phyloP scores from a whole-genome alignment of 2,888 invertebrate genomes.

The Neoaliturus tenellus region DNA sequence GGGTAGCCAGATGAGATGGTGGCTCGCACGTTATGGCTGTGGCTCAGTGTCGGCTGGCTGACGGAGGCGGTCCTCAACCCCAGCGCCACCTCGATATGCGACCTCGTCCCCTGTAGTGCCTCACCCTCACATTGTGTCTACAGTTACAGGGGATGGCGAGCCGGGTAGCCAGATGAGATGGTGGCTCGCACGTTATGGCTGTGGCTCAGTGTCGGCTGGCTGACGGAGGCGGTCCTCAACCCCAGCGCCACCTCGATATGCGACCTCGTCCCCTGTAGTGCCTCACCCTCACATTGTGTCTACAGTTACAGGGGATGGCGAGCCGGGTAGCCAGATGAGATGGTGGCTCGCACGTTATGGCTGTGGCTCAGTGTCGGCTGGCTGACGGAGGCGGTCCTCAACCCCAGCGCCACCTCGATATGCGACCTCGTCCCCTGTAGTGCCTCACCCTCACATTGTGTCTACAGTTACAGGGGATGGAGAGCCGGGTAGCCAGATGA shows the following conservation, averaged over 20 bases:
- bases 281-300: no score
- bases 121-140: no score
- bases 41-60: slow-evolving; percentile 41
- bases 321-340: slow-evolving; percentile 45
- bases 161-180: slow-evolving; percentile 46
- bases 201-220: slow-evolving; percentile 40
- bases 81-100: slow-evolving; percentile 50
- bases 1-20: slow-evolving; percentile 48
- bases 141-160: no score
- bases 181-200: slow-evolving; percentile 40
- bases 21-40: slow-evolving; percentile 37
- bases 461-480: no score
- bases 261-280: slow-evolving; percentile 56
- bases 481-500: slow-evolving; percentile 33
- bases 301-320: no score
- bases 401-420: slow-evolving; percentile 41
- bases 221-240: slow-evolving; percentile 49
- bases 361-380: slow-evolving; percentile 33
- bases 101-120: slow-evolving; percentile 56
- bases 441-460: no score
- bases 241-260: slow-evolving; percentile 49
- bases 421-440: slow-evolving; percentile 57
- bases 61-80: slow-evolving; percentile 49
- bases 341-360: slow-evolving; percentile 42
- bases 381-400: slow-evolving; percentile 52